Conservation (phyloP, 2,888 invertebrate genomes). For the Seira sanloemensis region DNA sequence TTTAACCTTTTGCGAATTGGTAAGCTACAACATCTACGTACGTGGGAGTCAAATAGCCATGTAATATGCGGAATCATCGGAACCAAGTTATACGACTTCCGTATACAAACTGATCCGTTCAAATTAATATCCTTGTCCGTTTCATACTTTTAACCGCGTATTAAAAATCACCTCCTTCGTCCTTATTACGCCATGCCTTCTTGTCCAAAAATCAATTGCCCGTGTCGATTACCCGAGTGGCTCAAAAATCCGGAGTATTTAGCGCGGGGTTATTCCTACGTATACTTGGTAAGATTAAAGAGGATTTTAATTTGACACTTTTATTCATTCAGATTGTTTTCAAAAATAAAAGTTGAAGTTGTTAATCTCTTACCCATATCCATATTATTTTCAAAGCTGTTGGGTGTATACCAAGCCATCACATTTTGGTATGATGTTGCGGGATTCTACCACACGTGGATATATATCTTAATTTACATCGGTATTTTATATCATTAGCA, state of each 20-base stretch:
- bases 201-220: not conserved
- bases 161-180: too few relatives aligned
- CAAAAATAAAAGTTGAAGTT: not conserved
- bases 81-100: too few relatives aligned
- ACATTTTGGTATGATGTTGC: constrained; percentile 65
- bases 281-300: constrained; percentile 60
- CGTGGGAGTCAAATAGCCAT: too few relatives aligned
- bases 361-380: not conserved
- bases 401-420: constrained; percentile 55
- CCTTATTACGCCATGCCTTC: too few relatives aligned
- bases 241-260: constrained; percentile 42
- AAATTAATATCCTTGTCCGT: too few relatives aligned
- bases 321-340: not conserved
- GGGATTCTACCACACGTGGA: constrained; percentile 40
- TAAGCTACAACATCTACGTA: too few relatives aligned
- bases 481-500: too few relatives aligned
- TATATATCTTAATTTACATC: constrained; percentile 56
- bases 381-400: constrained; percentile 29
- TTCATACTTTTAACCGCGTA: too few relatives aligned
- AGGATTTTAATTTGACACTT: not conserved
- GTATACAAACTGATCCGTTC: too few relatives aligned
- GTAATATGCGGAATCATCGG: too few relatives aligned
- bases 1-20: too few relatives aligned
- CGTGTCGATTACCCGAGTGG: constrained; percentile 39
- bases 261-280: constrained; percentile 57